Percentiles rank a stretch among this genome's conserved stretches.
These are phyloP conservation scores for Eristalis intricaria DNA, from an alignment of 2,888 invertebrate genomes.

Conservation along the genomic window DNA sequence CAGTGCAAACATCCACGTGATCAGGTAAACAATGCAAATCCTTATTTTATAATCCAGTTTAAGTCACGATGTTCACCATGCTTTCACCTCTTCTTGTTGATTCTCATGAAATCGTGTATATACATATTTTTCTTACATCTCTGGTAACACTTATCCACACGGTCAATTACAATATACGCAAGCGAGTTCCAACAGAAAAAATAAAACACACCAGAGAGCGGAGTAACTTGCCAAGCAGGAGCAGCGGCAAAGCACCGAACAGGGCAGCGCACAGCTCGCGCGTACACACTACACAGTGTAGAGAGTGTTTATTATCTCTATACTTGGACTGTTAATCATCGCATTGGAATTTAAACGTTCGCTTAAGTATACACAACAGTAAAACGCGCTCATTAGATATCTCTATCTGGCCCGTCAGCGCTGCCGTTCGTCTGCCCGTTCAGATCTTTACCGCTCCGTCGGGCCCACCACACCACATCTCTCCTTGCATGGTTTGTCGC, in stretches of 20 bases:
- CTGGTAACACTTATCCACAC: slow-evolving; percentile 56
- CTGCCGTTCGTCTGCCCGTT: slow-evolving; percentile 27
- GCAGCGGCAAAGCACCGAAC: slow-evolving; percentile 29
- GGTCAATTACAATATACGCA: slow-evolving; percentile 63
- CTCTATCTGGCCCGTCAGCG: slow-evolving; percentile 56
- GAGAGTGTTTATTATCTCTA: slow-evolving; percentile 74
- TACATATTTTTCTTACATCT: neutral
- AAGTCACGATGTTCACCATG: too few relatives aligned
- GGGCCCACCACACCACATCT: slow-evolving; percentile 49
- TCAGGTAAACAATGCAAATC: neutral
- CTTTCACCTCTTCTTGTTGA: neutral
- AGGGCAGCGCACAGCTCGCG: slow-evolving; percentile 23
- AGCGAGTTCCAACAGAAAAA: slow-evolving; percentile 28
- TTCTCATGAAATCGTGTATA: slow-evolving; percentile 5
- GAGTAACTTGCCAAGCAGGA: slow-evolving; percentile 14
- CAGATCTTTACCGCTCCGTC: slow-evolving; percentile 23
- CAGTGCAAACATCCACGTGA: neutral
- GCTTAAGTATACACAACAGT: slow-evolving; percentile 75
- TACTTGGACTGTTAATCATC: slow-evolving; percentile 81
- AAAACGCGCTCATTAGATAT: slow-evolving; percentile 72
- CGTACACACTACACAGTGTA: slow-evolving; percentile 38
- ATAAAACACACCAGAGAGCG: slow-evolving; percentile 33
- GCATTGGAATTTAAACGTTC: slow-evolving; percentile 77
- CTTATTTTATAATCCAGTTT: neutral
- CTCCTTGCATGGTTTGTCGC: slow-evolving; percentile 56